These are phyloP conservation scores for Pyralis farinalis DNA, from an alignment of 2,888 invertebrate species.

Conservation along the genomic window DNA sequence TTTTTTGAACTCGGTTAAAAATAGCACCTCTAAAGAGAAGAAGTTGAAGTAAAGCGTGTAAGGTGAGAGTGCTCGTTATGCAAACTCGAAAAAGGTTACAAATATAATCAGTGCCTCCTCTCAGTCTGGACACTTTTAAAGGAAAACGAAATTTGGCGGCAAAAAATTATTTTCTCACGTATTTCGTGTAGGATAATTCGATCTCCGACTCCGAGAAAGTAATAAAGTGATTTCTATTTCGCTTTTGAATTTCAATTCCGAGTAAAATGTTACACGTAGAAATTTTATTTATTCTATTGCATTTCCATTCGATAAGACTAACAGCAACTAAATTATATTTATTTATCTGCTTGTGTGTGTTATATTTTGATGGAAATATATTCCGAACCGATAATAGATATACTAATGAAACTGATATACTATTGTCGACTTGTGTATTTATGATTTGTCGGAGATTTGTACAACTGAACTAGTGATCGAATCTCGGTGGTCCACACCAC, in stretches of 20 bases:
- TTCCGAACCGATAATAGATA: too few relatives aligned
- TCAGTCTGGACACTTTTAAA: slow-evolving; percentile 10
- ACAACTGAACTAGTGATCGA: too few relatives aligned
- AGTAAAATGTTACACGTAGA: not conserved
- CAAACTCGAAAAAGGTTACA: slow-evolving; percentile 2
- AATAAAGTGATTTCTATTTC: not conserved
- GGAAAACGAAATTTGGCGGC: slow-evolving; percentile 9
- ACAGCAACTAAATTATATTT: too few relatives aligned
- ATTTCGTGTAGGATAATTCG: slow-evolving; percentile 5
- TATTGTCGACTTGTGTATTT: too few relatives aligned
- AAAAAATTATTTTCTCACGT: slow-evolving; percentile 9
- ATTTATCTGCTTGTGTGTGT: too few relatives aligned
- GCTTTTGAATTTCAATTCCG: not conserved
- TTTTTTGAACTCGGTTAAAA: too few relatives aligned
- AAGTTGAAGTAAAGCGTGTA: not conserved
- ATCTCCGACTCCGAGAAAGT: slow-evolving; percentile 2
- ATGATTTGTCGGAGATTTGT: too few relatives aligned
- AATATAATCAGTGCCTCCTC: slow-evolving; percentile 9
- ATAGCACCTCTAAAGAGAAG: too few relatives aligned
- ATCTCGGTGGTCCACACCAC: too few relatives aligned
- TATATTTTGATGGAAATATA: too few relatives aligned
- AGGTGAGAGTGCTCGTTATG: not conserved
- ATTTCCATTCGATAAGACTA: too few relatives aligned
- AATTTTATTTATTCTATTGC: not conserved
- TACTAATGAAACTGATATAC: too few relatives aligned